phyloP scores from a whole-genome alignment of 2,113 vertebrate species.

The Menidia beryllina region DNA sequence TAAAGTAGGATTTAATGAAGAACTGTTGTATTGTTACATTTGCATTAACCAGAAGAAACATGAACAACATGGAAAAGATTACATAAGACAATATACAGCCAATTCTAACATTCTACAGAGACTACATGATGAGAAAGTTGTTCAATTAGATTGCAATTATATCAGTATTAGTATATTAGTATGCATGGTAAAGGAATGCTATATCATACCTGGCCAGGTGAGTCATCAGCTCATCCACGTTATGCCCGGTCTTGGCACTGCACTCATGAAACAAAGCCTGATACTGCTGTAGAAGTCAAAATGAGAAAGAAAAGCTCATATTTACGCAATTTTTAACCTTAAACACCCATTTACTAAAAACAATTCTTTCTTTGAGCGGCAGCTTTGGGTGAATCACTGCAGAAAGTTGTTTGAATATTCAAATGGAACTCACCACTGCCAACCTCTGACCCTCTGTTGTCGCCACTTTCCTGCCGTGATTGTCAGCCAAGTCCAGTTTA shows the following conservation, averaged over 20 bases:
- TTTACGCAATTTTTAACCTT: not conserved
- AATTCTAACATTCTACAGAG: not conserved
- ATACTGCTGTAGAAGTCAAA: constrained; percentile 78
- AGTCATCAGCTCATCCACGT: constrained; percentile 83
- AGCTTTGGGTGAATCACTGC: constrained; percentile 13
- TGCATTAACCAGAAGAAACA: not conserved
- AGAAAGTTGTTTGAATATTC: constrained; percentile 28
- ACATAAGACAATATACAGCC: not conserved
- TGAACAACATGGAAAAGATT: not conserved
- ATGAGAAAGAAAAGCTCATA: not conserved
- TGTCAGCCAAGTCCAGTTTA: constrained; percentile 78
- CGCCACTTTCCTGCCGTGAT: constrained; percentile 67
- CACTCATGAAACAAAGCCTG: constrained; percentile 87
- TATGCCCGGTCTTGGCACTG: constrained; percentile 82
- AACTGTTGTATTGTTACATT: not conserved
- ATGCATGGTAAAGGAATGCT: not conserved
- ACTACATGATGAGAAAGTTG: not conserved
- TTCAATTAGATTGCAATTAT: too few relatives aligned
- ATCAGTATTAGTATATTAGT: not conserved
- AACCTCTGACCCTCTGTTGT: constrained; percentile 80
- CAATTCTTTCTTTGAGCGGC: not conserved
- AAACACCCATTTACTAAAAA: not conserved
- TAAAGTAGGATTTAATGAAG: not conserved
- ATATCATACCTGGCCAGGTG: constrained; percentile 81
- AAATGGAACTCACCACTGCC: constrained; percentile 77